These are phyloP conservation scores for Nomada ferruginata DNA, from an alignment of 2,888 invertebrate species.

Conservation along the genomic window DNA sequence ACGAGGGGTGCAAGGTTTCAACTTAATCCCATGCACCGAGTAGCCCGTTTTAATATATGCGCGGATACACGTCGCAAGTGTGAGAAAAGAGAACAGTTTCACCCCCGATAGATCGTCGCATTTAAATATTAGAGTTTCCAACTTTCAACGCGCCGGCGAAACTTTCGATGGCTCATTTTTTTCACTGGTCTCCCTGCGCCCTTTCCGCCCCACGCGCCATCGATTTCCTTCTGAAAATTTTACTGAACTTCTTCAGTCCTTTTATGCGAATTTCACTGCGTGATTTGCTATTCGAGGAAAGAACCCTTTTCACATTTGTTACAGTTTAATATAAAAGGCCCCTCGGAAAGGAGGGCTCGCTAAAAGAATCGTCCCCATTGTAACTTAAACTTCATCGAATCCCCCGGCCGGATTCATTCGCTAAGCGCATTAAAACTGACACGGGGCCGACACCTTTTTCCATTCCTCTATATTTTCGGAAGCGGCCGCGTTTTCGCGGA, in stretches of 20 bases:
- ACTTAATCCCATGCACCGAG: not conserved
- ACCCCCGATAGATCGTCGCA: not conserved
- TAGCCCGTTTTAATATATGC: not conserved
- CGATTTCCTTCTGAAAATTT: constrained; percentile 17
- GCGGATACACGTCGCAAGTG: not conserved
- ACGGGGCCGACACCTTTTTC: not conserved
- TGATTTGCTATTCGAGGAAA: no score
- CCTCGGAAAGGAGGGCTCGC: not conserved
- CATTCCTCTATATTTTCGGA: constrained; percentile 25
- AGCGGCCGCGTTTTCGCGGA: not conserved
- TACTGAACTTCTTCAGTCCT: not conserved
- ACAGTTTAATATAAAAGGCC: no score
- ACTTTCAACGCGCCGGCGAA: not conserved
- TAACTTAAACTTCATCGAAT: constrained; percentile 5
- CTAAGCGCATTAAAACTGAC: constrained; percentile 15
- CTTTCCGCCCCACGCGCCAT: not conserved
- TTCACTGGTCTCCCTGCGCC: not conserved
- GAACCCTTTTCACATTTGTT: no score
- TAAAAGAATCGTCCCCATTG: not conserved
- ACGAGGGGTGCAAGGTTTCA: not conserved
- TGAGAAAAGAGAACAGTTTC: not conserved
- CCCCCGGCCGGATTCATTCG: not conserved
- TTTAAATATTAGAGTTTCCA: not conserved
- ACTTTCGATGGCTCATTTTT: constrained; percentile 6
- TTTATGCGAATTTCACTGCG: no score